Base-by-base conservation (phyloP, 2,888 invertebrate genomes). In the Ashinkailepas kermadecensis region DNA sequence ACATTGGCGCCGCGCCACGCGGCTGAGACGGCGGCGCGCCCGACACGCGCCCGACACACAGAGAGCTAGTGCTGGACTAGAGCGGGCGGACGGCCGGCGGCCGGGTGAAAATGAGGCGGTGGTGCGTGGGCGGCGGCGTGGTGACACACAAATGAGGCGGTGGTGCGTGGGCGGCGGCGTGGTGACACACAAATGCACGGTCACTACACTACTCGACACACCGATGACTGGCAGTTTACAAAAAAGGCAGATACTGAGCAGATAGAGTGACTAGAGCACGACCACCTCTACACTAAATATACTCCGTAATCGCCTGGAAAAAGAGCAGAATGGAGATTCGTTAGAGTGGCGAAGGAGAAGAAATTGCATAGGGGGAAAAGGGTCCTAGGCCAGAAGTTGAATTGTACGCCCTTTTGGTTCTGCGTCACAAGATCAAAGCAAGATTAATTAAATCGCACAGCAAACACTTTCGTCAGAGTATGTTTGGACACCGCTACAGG, bases 291-390 rank as follows among this genome's bases (percentile, higher is more conserved):
- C 74, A 74, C 74, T 74, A 74, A 56, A 56, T 74, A 74, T 21
- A 74, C 56, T 54, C 74, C 74, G 74, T 74, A 74, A 56, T 56
- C 74, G 74, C 74, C 74, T 74, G 74, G 11, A 74, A 74, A 54
- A 21, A 74, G 74, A 74, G 56, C 39, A 56, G 56, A 74, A 21
- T 56, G 54, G 54, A 8, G 56, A 12, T 21, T 18, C 18, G 74
- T 74, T 54, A 74, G 54, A 21, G 59, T 11, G 39, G 39, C 39
- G 39, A 39, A 39, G 39, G 39, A 39, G 39, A 39, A 3, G 39
- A 39, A 39, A 39, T 39, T 3, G 39, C 39, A 39, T 39, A 4
- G 39, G 39, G 39, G 39, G n/a, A n/a, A n/a, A 39, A 39, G 39
- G 39, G 39, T 39, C 39, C 39, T 39, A 39, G 4, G 39, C 39